These are phyloP conservation scores for Acanthochromis polyacanthus DNA, from an alignment of 2,113 vertebrate species.

Conservation along the genomic window DNA sequence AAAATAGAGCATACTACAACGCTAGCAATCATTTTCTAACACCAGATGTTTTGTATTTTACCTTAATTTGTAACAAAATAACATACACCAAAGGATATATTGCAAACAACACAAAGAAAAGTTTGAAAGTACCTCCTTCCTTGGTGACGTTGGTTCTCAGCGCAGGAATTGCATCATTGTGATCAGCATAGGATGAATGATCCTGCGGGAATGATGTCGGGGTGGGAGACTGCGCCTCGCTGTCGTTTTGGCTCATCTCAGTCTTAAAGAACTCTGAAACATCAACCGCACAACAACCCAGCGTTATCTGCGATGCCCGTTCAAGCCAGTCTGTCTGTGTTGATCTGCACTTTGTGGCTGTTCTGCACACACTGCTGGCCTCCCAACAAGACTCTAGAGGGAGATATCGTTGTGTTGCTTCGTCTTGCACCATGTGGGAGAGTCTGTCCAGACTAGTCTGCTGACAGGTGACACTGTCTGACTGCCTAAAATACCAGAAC, in stretches of 20 bases:
- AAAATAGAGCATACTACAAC: background rate
- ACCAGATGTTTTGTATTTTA: background rate
- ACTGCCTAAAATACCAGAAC: slow-evolving; percentile 80
- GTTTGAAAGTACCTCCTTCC: slow-evolving; percentile 62
- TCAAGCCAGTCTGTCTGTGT: slow-evolving; percentile 18
- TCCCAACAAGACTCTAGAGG: slow-evolving; percentile 35
- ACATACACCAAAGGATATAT: background rate
- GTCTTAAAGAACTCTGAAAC: slow-evolving; percentile 68
- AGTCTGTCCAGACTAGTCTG: slow-evolving; percentile 76
- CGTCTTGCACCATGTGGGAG: slow-evolving; percentile 61
- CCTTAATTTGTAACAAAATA: background rate
- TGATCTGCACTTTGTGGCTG: slow-evolving; percentile 38
- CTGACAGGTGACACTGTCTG: slow-evolving; percentile 83
- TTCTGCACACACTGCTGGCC: slow-evolving; percentile 52
- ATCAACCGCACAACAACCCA: slow-evolving; percentile 28
- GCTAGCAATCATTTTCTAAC: background rate
- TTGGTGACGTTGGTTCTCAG: slow-evolving; percentile 34
- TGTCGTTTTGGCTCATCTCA: slow-evolving; percentile 58
- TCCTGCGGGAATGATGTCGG: slow-evolving; percentile 47
- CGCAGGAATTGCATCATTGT: slow-evolving; percentile 38
- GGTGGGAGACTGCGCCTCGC: slow-evolving; percentile 40
- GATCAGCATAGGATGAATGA: slow-evolving; percentile 49
- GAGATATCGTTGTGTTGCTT: slow-evolving; percentile 65
- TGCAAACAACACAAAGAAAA: slow-evolving; percentile 12
- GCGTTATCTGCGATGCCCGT: slow-evolving; percentile 36